These are phyloP conservation scores for Luscinia luscinia DNA, from an alignment of 2,797 vertebrate species.

Conservation along the genomic window DNA sequence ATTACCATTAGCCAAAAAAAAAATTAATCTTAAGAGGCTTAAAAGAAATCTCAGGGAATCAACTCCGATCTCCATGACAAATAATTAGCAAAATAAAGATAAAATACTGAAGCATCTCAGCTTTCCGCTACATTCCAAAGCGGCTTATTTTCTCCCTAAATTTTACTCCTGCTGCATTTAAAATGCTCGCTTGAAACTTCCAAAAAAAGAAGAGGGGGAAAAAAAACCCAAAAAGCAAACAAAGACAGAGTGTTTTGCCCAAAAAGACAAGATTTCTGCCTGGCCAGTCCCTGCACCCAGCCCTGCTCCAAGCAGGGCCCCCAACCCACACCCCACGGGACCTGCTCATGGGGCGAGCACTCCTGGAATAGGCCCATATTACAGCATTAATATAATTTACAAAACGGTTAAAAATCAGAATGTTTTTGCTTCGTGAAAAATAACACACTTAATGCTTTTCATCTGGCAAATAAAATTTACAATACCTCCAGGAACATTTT, in stretches of 20 bases:
- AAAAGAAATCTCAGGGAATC: conserved; percentile 61
- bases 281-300: not conserved
- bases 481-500: conserved; percentile 79
- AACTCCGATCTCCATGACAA: conserved; percentile 56
- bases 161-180: conserved; percentile 27
- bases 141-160: conserved; percentile 23
- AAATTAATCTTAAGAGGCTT: conserved; percentile 66
- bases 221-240: not conserved
- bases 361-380: conserved; percentile 31
- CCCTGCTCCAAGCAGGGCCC: not conserved
- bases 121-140: conserved; percentile 59
- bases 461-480: conserved; percentile 82
- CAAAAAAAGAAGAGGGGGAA: not conserved
- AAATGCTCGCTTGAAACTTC: not conserved
- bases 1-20: conserved; percentile 54
- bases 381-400: conserved; percentile 74
- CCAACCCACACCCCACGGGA: not conserved
- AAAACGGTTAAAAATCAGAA: conserved; percentile 78
- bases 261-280: not conserved
- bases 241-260: not conserved
- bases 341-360: not conserved
- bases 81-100: conserved; percentile 70
- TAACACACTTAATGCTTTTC: conserved; percentile 80
- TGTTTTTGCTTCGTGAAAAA: conserved; percentile 76
- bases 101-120: conserved; percentile 52